phyloP scores from a whole-genome alignment of 53 echinoderm and acorn worm genomes.

The Stichopus horrens region DNA sequence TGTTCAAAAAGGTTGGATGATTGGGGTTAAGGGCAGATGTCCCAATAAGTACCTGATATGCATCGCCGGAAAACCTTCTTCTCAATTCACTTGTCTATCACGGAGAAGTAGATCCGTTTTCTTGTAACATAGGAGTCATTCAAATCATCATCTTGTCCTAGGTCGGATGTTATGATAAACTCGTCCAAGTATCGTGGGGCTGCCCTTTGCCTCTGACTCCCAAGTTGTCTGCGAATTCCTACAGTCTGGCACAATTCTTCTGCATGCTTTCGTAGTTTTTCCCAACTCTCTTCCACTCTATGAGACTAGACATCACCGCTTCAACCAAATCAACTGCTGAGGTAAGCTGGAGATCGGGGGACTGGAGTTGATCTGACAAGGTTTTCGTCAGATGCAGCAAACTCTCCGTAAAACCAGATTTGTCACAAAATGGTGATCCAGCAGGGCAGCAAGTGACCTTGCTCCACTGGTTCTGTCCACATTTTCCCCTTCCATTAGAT shows the following conservation, averaged over 20 bases:
- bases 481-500: constrained; percentile 21
- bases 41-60: constrained; percentile 27
- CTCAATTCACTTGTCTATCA: constrained; percentile 36
- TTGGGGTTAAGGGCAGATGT: constrained; percentile 35
- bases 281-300: constrained; percentile 26
- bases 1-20: constrained; percentile 48
- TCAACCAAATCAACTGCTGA: constrained; percentile 37
- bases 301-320: constrained; percentile 29
- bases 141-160: constrained; percentile 32
- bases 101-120: neutral
- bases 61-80: constrained; percentile 26
- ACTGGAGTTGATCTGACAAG: constrained; percentile 36
- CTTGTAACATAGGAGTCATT: constrained; percentile 31
- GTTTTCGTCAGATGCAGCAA: constrained; percentile 26
- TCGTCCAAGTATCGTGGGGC: constrained; percentile 34
- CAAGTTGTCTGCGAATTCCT: constrained; percentile 38
- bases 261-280: constrained; percentile 38
- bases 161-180: constrained; percentile 41
- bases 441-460: constrained; percentile 37
- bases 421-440: constrained; percentile 38
- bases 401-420: constrained; percentile 13
- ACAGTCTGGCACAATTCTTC: constrained; percentile 47
- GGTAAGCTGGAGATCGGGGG: constrained; percentile 35
- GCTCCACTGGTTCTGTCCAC: constrained; percentile 34
- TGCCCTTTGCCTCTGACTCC: constrained; percentile 42